phyloP scores from a whole-genome alignment of 2,113 vertebrate genomes.

The Gymnocephalus cernua region DNA sequence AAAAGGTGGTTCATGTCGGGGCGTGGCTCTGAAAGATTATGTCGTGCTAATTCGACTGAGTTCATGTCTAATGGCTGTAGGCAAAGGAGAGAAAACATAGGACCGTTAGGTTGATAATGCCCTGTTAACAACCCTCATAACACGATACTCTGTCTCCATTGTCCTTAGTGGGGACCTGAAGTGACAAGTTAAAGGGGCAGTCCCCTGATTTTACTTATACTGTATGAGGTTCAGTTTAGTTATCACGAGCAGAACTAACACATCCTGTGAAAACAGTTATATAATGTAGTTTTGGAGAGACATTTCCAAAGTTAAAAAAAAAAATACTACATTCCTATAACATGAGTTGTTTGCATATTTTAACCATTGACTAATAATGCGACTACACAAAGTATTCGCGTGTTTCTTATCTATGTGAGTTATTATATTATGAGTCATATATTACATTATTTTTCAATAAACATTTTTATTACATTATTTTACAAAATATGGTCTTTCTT shows the following conservation, averaged over 20 bases:
- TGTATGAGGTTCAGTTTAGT: neutral
- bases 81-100: conserved; percentile 32
- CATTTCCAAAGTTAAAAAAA: neutral
- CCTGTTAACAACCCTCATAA: neutral
- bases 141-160: neutral
- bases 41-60: conserved; percentile 97
- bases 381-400: neutral
- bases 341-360: neutral
- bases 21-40: conserved; percentile 82
- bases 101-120: conserved; percentile 1
- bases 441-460: neutral
- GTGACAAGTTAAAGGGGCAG: neutral
- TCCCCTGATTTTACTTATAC: neutral
- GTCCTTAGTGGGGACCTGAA: neutral
- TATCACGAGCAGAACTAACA: neutral
- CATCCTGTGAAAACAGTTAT: neutral
- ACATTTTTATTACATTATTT: neutral
- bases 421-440: neutral
- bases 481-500: neutral
- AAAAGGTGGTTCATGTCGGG: conserved; percentile 59
- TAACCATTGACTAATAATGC: neutral
- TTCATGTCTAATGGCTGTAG: conserved; percentile 97
- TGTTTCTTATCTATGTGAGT: neutral
- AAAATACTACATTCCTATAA: neutral
- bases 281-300: neutral